Conservation (phyloP, 2,888 invertebrate genomes). For the Thera britannica region DNA sequence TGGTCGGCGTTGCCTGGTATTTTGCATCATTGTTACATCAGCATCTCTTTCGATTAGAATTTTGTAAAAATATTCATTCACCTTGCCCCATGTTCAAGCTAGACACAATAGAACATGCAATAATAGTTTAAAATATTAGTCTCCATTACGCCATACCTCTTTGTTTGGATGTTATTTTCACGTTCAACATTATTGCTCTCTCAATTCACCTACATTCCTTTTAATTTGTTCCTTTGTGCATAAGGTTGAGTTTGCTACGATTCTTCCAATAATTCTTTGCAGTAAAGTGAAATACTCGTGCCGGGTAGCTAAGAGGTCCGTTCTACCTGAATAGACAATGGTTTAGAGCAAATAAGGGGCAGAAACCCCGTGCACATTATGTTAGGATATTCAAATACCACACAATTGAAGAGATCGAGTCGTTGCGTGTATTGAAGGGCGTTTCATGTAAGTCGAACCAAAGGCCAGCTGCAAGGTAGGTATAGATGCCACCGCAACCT, state of each 20-base stretch:
- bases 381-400: slow-evolving; percentile 24
- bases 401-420: slow-evolving; percentile 10
- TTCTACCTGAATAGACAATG: slow-evolving; percentile 32
- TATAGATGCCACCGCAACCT: slow-evolving; percentile 36
- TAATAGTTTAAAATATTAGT: slow-evolving; percentile 17
- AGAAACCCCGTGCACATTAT: slow-evolving; percentile 20
- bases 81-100: slow-evolving; percentile 32
- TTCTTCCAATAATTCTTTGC: slow-evolving; percentile 20
- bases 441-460: slow-evolving; percentile 26
- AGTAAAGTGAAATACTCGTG: slow-evolving; percentile 10
- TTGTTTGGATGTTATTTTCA: slow-evolving; percentile 17
- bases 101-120: slow-evolving; percentile 36
- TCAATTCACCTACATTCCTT: slow-evolving; percentile 27
- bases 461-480: slow-evolving; percentile 36
- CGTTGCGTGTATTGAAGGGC: slow-evolving; percentile 16
- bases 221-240: slow-evolving; percentile 11
- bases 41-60: slow-evolving; percentile 12
- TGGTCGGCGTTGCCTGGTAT: neutral
- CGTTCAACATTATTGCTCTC: slow-evolving; percentile 2
- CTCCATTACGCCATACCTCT: slow-evolving; percentile 30
- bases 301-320: slow-evolving; percentile 21
- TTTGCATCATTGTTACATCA: slow-evolving; percentile 1
- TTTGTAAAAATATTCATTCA: slow-evolving; percentile 23
- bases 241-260: slow-evolving; percentile 12
- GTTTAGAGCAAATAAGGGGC: slow-evolving; percentile 25